Evolutionary conservation across 2,888 invertebrate species (phyloP).

Genomic region (Lagria hirta): DNA sequence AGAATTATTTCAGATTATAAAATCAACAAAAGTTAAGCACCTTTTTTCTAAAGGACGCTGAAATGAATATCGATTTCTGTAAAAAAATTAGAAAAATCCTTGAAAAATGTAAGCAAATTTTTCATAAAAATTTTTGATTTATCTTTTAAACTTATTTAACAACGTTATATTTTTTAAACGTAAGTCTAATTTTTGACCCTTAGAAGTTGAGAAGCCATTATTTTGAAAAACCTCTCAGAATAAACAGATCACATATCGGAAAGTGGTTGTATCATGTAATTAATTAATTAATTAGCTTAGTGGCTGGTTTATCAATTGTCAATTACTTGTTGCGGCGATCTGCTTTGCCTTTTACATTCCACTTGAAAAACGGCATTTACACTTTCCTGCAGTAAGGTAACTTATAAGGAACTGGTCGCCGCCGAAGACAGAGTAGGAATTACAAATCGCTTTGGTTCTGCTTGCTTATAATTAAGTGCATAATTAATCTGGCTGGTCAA

Average conservation of each 20-base stretch:
- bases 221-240: no score
- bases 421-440: constrained; percentile 44
- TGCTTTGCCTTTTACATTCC: constrained; percentile 47
- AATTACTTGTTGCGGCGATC: constrained; percentile 48
- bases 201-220: no score
- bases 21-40: no score
- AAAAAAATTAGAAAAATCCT: no score
- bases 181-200: no score
- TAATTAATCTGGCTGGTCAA: constrained; percentile 53
- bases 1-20: no score
- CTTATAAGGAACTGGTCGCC: constrained; percentile 47
- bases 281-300: constrained; percentile 53
- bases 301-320: constrained; percentile 51
- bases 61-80: no score
- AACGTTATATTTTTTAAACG: no score
- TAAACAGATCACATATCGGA: constrained; percentile 40
- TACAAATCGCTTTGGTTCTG: constrained; percentile 43
- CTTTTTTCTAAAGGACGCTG: no score
- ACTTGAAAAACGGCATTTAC: constrained; percentile 51
- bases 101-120: no score
- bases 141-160: no score
- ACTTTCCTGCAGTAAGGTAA: constrained; percentile 49
- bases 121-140: no score
- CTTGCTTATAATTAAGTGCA: constrained; percentile 50
- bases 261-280: constrained; percentile 44